Base-by-base conservation (phyloP, 2,888 invertebrate genomes). In the Encarsia formosa region DNA sequence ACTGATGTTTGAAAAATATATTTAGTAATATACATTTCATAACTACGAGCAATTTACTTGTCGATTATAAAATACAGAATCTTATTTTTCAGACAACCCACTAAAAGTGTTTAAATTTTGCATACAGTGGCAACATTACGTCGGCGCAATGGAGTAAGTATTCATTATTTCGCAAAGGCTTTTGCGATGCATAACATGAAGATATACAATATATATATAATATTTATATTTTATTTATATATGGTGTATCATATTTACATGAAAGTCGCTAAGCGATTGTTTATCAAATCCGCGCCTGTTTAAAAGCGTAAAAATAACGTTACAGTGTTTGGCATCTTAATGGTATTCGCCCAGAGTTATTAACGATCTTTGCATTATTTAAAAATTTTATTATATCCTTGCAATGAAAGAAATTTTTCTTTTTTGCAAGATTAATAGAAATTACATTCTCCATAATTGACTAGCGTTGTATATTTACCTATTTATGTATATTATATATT, bases 371-470 rank as follows among this genome's bases (percentile, higher is more conserved):
- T 23, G 32, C 39, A 23, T 44, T 32, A 34, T 45, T 49, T 19
- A 29, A 44, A 43, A 37, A 37, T 46, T 37, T 35, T 19, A 42
- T 59, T 50, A 40, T 46, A 38, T 42, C 57, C 49, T 56, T 53
- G 47, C 44, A 50, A 57, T 51, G 46, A 47, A 46, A 46, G 13
- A 44, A 18, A 20, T 52, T 52, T 49, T 18, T 19, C 9, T 42
- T 31, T 32, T 45, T 50, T 35, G n/a, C n/a, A n/a, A 35, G 40
- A 47, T 49, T 51, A 52, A 44, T 51, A 48, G 18, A 61, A 46
- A 61, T 65, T 57, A 57, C 64, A 63, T 60, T 68, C 63, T 66
- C 62, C 60, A 60, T 70, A 73, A 73, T 73, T 73, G 73, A 73
- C 73, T 72, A 73, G 71, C 68, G 67, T 65, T 66, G 61, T 64